A percentile compares a stretch with the other conserved stretches of the same genome.
Conservation (phyloP, 2,797 vertebrate genomes). For the Mus minutoides region DNA sequence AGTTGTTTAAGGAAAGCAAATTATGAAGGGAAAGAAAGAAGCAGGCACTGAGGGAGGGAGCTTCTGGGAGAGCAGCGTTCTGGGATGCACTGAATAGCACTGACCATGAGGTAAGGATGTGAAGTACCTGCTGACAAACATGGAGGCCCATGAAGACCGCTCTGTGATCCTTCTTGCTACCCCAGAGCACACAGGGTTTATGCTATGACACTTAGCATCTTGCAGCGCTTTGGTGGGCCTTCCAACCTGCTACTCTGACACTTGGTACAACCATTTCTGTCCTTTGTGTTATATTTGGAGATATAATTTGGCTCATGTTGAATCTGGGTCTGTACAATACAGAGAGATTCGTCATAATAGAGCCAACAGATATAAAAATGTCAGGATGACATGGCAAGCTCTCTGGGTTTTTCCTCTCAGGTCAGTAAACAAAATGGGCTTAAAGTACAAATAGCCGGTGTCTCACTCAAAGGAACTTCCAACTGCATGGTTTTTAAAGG, state of each 20-base stretch:
- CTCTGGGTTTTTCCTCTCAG: neutral
- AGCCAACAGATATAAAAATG: neutral
- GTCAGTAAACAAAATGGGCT: constrained; percentile 59
- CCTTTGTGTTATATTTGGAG: constrained; percentile 40
- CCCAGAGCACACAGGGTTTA: neutral
- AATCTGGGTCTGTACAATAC: neutral
- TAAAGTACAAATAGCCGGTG: neutral
- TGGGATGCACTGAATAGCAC: neutral
- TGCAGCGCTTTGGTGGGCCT: neutral
- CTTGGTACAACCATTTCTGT: neutral
- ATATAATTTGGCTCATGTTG: neutral
- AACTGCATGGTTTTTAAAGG: neutral
- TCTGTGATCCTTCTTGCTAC: neutral
- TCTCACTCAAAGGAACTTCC: constrained; percentile 26
- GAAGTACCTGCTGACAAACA: neutral
- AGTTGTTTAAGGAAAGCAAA: neutral
- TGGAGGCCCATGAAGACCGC: neutral
- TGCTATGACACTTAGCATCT: neutral
- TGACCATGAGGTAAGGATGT: neutral
- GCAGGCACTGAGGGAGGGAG: neutral
- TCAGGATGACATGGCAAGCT: neutral
- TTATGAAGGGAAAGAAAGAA: neutral
- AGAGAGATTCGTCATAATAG: constrained; percentile 29
- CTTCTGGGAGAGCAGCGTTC: neutral
- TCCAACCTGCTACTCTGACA: neutral